A percentile compares a stretch with the other conserved stretches of the same genome.
Evolutionary conservation across 1,140 invertebrate species (phyloP).

Genomic region (Pantala flavescens): DNA sequence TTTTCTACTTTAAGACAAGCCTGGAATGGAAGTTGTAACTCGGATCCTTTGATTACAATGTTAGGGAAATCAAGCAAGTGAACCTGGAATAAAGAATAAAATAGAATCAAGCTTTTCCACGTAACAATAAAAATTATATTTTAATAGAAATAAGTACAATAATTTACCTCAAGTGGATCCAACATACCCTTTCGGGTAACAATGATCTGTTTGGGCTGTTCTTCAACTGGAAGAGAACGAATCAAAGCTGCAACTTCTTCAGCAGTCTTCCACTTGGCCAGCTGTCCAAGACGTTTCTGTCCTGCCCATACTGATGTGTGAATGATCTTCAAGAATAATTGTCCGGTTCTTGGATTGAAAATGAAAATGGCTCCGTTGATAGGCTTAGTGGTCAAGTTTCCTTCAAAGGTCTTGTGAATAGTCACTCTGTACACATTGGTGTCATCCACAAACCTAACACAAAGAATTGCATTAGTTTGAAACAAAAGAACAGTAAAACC

Average conservation of each 20-base stretch:
- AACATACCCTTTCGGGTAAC: constrained; percentile 99
- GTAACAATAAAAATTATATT: constrained; percentile 16
- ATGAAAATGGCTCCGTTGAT: constrained; percentile 99
- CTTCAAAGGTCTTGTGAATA: constrained; percentile 99
- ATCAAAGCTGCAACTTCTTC: constrained; percentile 99
- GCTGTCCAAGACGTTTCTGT: constrained; percentile 80
- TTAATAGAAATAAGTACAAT: not conserved
- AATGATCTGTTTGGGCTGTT: constrained; percentile 99
- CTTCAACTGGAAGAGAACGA: constrained; percentile 96
- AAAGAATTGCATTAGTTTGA: not conserved
- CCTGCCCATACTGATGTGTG: constrained; percentile 99
- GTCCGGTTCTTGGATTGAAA: constrained; percentile 98
- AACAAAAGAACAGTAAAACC: not conserved
- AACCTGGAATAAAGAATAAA: constrained; percentile 40
- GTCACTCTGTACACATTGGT: constrained; percentile 99
- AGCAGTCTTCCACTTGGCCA: constrained; percentile 99
- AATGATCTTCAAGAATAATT: constrained; percentile 98
- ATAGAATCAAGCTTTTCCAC: not conserved
- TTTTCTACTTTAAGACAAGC: constrained; percentile 98
- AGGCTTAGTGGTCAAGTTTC: constrained; percentile 98
- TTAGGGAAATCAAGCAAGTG: constrained; percentile 99
- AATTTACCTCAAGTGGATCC: constrained; percentile 79
- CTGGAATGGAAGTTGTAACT: constrained; percentile 97
- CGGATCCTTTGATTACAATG: constrained; percentile 99
- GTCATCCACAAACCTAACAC: constrained; percentile 85